Percentiles rank a stretch among this genome's conserved stretches.
Evolutionary conservation across 92 coral and sea anemone species (phyloP).

Genomic region (Metridium senile): DNA sequence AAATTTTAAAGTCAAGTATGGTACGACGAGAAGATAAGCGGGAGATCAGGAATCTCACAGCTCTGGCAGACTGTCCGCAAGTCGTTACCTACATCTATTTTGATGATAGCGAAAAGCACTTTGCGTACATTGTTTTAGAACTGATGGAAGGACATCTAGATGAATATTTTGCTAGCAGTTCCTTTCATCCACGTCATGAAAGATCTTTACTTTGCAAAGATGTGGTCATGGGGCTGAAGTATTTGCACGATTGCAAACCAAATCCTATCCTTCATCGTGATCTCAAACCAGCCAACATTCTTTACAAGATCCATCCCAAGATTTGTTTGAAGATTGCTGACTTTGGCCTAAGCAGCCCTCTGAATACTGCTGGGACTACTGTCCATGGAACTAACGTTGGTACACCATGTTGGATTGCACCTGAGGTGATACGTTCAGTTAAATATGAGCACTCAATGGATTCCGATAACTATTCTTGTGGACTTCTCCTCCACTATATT

Average conservation of each 20-base stretch:
- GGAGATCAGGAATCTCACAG: conserved; percentile 32
- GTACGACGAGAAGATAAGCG: conserved; percentile 36
- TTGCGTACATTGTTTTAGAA: conserved; percentile 54
- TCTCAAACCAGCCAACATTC: conserved; percentile 60
- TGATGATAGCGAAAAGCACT: conserved; percentile 15
- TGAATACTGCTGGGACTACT: conserved; percentile 12
- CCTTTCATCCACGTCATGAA: neutral
- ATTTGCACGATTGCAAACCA: conserved; percentile 19
- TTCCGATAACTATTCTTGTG: conserved; percentile 44
- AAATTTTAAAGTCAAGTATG: conserved; percentile 38
- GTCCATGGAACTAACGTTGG: conserved; percentile 25
- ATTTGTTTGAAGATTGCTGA: conserved; percentile 45
- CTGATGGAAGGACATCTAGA: conserved; percentile 58
- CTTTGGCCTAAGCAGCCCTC: conserved; percentile 34
- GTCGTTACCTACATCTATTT: conserved; percentile 45
- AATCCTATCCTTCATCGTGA: conserved; percentile 46
- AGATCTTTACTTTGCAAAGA: conserved; percentile 23
- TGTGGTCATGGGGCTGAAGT: conserved; percentile 27
- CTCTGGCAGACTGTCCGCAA: conserved; percentile 37
- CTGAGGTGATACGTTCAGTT: conserved; percentile 8
- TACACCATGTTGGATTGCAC: conserved; percentile 47
- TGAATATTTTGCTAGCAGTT: conserved; percentile 13
- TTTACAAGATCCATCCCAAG: conserved; percentile 49
- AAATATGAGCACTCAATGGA: conserved; percentile 18
- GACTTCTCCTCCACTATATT: conserved; percentile 31